Evolutionary conservation across 1,140 invertebrate species (phyloP).

Genomic region (Drosophila tristis): DNA sequence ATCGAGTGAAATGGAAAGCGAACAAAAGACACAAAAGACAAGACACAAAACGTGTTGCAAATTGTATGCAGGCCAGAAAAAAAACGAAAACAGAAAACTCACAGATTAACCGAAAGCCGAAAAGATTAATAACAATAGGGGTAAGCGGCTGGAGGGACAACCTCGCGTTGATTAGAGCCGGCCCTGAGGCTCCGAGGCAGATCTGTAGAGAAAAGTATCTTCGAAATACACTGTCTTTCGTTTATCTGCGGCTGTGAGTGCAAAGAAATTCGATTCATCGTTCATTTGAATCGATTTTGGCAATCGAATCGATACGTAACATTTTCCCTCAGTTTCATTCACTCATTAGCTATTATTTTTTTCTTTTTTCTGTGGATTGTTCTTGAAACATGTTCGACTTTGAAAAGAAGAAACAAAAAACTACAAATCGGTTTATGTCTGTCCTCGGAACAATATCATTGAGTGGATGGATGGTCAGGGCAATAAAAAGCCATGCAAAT

Average conservation of each 20-base stretch:
- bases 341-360: conserved; percentile 12
- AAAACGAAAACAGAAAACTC: conserved; percentile 6
- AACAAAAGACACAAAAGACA: conserved; percentile 38
- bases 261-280: conserved; percentile 39
- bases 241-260: conserved; percentile 5
- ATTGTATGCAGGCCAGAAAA: conserved; percentile 60
- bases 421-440: conserved; percentile 46
- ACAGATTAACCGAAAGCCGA: conserved; percentile 38
- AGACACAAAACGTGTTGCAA: conserved; percentile 65
- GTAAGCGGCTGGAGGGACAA: conserved; percentile 26
- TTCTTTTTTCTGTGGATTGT: conserved; percentile 44
- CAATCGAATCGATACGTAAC: conserved; percentile 41
- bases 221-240: conserved; percentile 10
- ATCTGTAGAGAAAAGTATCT: conserved; percentile 35
- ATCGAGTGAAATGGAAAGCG: conserved; percentile 68
- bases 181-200: conserved; percentile 36
- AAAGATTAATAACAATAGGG: conserved; percentile 58
- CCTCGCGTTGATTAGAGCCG: conserved; percentile 62
- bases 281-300: conserved; percentile 37
- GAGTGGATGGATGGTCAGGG: conserved; percentile 6
- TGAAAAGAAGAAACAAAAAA: conserved; percentile 34
- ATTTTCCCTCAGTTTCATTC: conserved; percentile 23
- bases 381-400: conserved; percentile 54
- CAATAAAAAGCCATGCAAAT: conserved; percentile 16
- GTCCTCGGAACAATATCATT: conserved; percentile 16